Base-by-base conservation (phyloP, 2,888 invertebrate genomes). In the Acholoe squamosa region DNA sequence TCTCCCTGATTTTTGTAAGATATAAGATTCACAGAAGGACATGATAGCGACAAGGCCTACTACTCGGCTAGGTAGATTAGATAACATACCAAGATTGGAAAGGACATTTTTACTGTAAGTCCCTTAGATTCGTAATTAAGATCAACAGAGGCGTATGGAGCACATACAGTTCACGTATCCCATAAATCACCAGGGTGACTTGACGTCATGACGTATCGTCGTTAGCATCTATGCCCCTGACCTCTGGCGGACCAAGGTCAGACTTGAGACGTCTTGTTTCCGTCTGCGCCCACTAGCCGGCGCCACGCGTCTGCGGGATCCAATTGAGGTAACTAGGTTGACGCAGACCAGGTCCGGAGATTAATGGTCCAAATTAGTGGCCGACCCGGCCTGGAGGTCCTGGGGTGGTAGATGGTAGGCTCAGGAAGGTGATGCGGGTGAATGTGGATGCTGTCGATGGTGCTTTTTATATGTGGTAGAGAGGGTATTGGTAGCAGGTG, bases 291-390 rank as follows among this genome's bases (percentile, higher is more conserved):
- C 28, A 28, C 71, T 14, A 71, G 14, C 12, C 71, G 71, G 28
- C 19, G 28, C 71, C 71, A 71, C 71, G n/a, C 14, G 71, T 71
- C 71, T 14, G 14, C 71, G 25, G n/a, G 31, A 71, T 71, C 71
- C 71, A 71, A 71, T 71, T 71, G 71, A 14, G 31, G 71, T 71
- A 71, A 71, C 71, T 71, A 71, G 71, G 71, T 71, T 71, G 71
- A 71, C 71, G 71, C 14, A 71, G 71, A 71, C 71, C 71, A 71
- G 14, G 5, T 10, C 14, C n/a, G 71, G 71, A 71, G 71, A 71
- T 71, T 71, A 71, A 71, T 71, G 71, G 71, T 14, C 28, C 71
- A 71, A 71, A 71, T 71, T 71, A 71, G 71, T 28, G 31, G 71
- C 25, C 28, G 71, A 14, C 28, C 31, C 31, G 28, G 71, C 71